These are phyloP conservation scores for Ridgeia piscesae DNA, from an alignment of 1,140 invertebrate genomes.

Conservation along the genomic window DNA sequence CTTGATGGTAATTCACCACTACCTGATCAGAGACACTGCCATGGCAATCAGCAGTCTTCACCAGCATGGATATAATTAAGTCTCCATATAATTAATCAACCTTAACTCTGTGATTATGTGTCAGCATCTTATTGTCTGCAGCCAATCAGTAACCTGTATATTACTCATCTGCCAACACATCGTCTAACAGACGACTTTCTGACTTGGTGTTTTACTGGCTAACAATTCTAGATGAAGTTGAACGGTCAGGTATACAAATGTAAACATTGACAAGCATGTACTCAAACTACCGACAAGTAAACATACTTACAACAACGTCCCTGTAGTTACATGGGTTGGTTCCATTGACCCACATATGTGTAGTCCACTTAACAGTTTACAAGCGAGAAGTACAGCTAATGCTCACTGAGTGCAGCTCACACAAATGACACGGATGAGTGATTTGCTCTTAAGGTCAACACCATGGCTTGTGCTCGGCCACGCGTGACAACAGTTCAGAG, in stretches of 20 bases:
- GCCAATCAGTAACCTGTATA: no score
- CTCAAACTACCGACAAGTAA: background rate
- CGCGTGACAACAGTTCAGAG: background rate
- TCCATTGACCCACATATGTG: background rate
- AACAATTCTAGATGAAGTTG: no score
- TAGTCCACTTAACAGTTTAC: background rate
- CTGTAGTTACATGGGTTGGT: background rate
- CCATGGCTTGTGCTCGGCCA: background rate
- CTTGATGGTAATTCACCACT: background rate
- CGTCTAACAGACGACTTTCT: no score
- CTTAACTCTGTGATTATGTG: background rate
- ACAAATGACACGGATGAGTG: background rate
- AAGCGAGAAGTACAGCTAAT: background rate
- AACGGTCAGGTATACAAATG: no score
- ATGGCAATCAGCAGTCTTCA: background rate
- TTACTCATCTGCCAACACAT: no score
- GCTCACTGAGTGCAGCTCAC: background rate
- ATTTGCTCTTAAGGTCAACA: background rate
- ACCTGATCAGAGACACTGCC: background rate
- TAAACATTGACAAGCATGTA: background rate
- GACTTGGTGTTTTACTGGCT: no score
- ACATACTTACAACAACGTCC: background rate
- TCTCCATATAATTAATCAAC: background rate
- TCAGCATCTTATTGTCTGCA: no score
- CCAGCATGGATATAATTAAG: background rate